Conservation (phyloP, 2,797 vertebrate genomes). For the Lacerta bilineata region DNA sequence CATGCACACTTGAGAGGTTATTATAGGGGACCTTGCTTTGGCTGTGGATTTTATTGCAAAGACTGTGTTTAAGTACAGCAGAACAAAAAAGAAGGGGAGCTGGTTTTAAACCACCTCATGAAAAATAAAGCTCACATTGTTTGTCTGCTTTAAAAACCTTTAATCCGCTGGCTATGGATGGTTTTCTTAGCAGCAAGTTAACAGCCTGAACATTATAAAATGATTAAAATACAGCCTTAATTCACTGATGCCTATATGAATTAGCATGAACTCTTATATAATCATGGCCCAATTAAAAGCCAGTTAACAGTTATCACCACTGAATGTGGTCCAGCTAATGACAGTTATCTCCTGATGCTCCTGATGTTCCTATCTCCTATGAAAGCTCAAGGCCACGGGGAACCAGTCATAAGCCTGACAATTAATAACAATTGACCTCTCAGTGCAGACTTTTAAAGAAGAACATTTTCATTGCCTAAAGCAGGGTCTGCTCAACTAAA, state of each 20-base stretch:
- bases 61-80: constrained; percentile 35
- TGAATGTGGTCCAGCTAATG: constrained; percentile 54
- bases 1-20: not conserved
- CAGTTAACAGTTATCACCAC: constrained; percentile 44
- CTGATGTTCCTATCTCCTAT: constrained; percentile 47
- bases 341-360: constrained; percentile 28
- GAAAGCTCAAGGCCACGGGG: constrained; percentile 18
- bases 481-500: constrained; percentile 15
- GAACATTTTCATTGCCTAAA: not conserved
- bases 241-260: accelerated
- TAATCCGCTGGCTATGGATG: constrained; percentile 15
- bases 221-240: accelerated
- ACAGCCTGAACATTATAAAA: not conserved
- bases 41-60: constrained; percentile 51
- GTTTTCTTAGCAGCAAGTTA: constrained; percentile 22
- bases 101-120: constrained; percentile 20
- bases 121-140: constrained; percentile 56
- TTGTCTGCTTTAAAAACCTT: constrained; percentile 15
- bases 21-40: constrained; percentile 23
- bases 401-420: constrained; percentile 26
- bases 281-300: constrained; percentile 39
- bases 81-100: not conserved
- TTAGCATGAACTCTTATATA: accelerated
- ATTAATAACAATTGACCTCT: constrained; percentile 51
- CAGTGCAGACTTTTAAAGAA: constrained; percentile 15